Conservation (phyloP, 1,140 invertebrate genomes). For the Aphidius gifuensis region DNA sequence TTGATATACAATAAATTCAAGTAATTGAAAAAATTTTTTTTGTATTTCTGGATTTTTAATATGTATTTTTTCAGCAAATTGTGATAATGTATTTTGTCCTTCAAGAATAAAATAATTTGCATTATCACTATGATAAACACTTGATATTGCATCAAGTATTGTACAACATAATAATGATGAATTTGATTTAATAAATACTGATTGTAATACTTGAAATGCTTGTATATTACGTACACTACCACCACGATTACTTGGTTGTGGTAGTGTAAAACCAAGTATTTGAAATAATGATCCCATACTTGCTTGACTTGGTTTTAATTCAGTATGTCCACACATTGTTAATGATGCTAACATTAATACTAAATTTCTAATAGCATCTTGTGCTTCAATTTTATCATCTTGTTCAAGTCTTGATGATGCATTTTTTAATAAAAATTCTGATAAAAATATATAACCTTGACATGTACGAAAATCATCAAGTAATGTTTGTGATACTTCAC, state of each 20-base stretch:
- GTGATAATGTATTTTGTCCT: constrained; percentile 89
- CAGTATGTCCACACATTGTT: constrained; percentile 88
- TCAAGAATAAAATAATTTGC: constrained; percentile 99
- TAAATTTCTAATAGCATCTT: constrained; percentile 88
- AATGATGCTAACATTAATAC: constrained; percentile 90
- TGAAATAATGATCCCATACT: constrained; percentile 88
- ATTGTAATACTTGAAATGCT: constrained; percentile 93
- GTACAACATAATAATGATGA: constrained; percentile 82
- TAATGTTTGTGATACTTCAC: constrained; percentile 89
- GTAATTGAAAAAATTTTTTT: constrained; percentile 91
- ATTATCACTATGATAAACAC: constrained; percentile 95
- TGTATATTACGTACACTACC: constrained; percentile 87
- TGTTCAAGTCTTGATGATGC: constrained; percentile 68
- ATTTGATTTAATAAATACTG: constrained; percentile 86
- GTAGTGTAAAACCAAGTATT: constrained; percentile 87
- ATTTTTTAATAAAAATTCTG: constrained; percentile 85
- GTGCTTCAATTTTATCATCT: constrained; percentile 71
- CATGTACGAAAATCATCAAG: constrained; percentile 93
- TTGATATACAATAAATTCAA: constrained; percentile 96
- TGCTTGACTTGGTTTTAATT: constrained; percentile 79
- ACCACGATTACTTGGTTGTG: constrained; percentile 77
- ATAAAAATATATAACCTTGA: constrained; percentile 92
- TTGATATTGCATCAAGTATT: constrained; percentile 93
- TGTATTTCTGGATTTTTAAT: constrained; percentile 87
- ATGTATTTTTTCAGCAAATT: constrained; percentile 94